Conservation (phyloP, 2,797 vertebrate species). For the Sardinella longiceps region DNA sequence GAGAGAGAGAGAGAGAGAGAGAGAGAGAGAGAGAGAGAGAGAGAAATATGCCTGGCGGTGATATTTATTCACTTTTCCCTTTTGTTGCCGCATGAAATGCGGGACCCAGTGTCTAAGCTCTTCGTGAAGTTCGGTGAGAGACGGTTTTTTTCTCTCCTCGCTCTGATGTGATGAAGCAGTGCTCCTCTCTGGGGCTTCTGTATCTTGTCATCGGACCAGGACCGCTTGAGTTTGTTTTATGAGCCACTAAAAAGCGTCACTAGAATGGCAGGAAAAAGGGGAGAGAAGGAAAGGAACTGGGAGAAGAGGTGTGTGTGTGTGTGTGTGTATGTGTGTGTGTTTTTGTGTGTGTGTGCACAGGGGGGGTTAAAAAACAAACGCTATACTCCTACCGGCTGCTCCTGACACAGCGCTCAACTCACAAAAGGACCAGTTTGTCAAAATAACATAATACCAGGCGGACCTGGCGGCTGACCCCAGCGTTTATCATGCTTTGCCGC, state of each 20-base stretch:
- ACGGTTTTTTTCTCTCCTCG: neutral
- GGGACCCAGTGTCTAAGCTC: neutral
- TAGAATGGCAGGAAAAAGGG: neutral
- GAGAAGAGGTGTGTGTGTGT: neutral
- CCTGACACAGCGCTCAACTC: neutral
- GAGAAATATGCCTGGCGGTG: neutral
- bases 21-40: no score
- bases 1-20: no score
- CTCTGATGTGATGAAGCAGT: neutral
- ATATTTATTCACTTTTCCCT: neutral
- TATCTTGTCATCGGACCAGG: neutral
- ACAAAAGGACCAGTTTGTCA: neutral
- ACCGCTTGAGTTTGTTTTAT: slow-evolving; percentile 1
- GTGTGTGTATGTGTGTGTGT: no score
- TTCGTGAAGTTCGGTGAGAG: neutral
- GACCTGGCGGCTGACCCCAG: neutral
- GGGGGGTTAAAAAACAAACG: neutral
- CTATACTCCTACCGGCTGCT: neutral
- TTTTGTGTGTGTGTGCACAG: no score
- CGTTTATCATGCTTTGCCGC: slow-evolving; percentile 36
- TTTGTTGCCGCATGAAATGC: neutral
- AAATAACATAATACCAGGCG: neutral
- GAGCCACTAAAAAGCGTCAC: neutral
- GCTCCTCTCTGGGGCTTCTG: neutral
- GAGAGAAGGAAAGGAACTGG: neutral